Base-by-base conservation (phyloP, 1,140 invertebrate genomes). In the Ericerus pela region DNA sequence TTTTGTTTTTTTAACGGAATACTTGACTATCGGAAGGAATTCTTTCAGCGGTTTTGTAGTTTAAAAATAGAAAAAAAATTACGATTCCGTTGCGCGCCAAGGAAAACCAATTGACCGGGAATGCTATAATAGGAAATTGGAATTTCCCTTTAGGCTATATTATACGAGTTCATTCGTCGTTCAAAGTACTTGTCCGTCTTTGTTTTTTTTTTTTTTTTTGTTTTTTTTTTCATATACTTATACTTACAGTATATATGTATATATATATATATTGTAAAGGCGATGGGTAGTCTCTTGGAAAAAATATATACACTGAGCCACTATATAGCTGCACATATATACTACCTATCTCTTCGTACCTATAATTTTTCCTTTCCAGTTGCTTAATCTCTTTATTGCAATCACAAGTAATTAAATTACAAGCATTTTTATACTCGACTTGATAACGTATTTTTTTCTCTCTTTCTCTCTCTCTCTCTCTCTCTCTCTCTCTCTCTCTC, bases 21-120 rank as follows among this genome's bases (percentile, higher is more conserved):
- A n/a, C n/a, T n/a, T n/a, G n/a, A n/a, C n/a, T n/a, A n/a, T n/a
- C 16, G 14, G 41, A 24, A 47, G 26, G 41, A 47, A 47, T 47
- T 47, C 41, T 47, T 16, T 18, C 30, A 33, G 41, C n/a, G n/a
- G n/a, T n/a, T 24, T 47, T 18, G 41, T 47, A 47, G 26, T 47
- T 22, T 47, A 47, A 47, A 47, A 47, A 47, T 47, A 47, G 41
- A 47, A 47, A 47, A n/a, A n/a, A n/a, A n/a, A n/a, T 47, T 47
- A 47, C 14, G 41, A 47, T 47, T 47, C 41, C 41, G 41, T 47
- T 47, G 41, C 20, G 41, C 41, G 41, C 41, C 41, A 47, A 10
- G 41, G 41, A 47, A 47, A 16, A 47, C 41, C 41, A 47, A 47
- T 47, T 47, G 41, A 47, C 41, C 41, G 41, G 41, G 41, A 47